A percentile compares a stretch with the other conserved stretches of the same genome.
Conservation (phyloP, 2,888 invertebrate genomes). For the Erebia epiphron region DNA sequence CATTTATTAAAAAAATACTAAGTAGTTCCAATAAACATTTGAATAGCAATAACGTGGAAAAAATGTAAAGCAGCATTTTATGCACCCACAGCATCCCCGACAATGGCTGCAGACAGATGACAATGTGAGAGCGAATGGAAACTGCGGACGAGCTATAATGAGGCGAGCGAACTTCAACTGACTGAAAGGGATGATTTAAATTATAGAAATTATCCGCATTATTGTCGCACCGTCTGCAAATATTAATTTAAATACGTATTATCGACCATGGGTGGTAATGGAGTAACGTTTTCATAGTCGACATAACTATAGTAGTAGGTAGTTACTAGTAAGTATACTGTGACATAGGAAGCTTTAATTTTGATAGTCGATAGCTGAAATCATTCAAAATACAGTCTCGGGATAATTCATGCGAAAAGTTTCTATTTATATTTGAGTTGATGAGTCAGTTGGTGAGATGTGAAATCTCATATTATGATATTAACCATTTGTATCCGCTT, state of each 20-base stretch:
- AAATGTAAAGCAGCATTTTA: conserved; percentile 32
- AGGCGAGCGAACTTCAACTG: conserved; percentile 20
- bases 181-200: conserved; percentile 14
- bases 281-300: background rate
- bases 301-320: background rate
- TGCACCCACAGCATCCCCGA: conserved; percentile 29
- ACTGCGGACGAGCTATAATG: conserved; percentile 27
- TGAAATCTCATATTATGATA: too few species aligned
- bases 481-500: too few species aligned
- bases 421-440: too few species aligned
- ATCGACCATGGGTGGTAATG: background rate
- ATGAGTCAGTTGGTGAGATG: too few species aligned
- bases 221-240: background rate
- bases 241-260: background rate
- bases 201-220: conserved; percentile 6
- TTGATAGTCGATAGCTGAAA: too few species aligned
- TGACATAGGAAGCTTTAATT: too few species aligned
- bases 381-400: too few species aligned
- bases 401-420: too few species aligned
- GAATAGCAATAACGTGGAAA: conserved; percentile 1
- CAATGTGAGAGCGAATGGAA: conserved; percentile 40
- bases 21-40: background rate
- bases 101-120: conserved; percentile 41
- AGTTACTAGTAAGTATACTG: background rate
- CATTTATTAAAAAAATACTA: background rate